A percentile compares a stretch with the other conserved stretches of the same genome.
These are phyloP conservation scores for Nomada hirtipes DNA, from an alignment of 2,888 invertebrate species.

Conservation along the genomic window DNA sequence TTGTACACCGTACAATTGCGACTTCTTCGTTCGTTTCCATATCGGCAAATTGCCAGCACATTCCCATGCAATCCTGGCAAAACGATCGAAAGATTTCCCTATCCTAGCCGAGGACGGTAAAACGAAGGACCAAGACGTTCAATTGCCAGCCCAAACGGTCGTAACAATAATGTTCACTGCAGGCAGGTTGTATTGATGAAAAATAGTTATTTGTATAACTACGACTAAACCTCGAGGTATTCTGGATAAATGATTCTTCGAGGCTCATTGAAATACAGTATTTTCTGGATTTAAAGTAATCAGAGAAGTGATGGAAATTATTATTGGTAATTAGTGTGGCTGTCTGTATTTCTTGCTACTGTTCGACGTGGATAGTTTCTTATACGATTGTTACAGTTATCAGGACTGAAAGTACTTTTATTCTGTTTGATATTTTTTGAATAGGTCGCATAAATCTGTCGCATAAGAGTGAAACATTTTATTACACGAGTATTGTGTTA, in stretches of 20 bases:
- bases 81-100: slow-evolving; percentile 38
- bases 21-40: slow-evolving; percentile 19
- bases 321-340: too few species aligned
- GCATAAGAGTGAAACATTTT: background rate
- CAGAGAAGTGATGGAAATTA: too few species aligned
- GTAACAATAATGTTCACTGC: slow-evolving; percentile 40
- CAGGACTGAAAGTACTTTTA: too few species aligned
- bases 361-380: too few species aligned
- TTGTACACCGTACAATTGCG: slow-evolving; percentile 4
- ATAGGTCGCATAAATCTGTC: background rate
- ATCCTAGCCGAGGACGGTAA: slow-evolving; percentile 10
- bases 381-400: too few species aligned
- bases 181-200: background rate
- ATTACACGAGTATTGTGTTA: slow-evolving; percentile 15
- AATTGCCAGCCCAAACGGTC: background rate
- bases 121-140: slow-evolving; percentile 20
- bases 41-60: slow-evolving; percentile 49
- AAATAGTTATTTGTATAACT: background rate
- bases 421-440: too few species aligned
- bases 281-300: too few species aligned
- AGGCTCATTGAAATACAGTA: too few species aligned
- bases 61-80: slow-evolving; percentile 46
- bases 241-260: background rate
- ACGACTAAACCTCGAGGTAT: background rate
- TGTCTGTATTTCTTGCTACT: too few species aligned